Evolutionary conservation across 2,797 vertebrate species (phyloP).

Genomic region (Pseudochirops cupreus): DNA sequence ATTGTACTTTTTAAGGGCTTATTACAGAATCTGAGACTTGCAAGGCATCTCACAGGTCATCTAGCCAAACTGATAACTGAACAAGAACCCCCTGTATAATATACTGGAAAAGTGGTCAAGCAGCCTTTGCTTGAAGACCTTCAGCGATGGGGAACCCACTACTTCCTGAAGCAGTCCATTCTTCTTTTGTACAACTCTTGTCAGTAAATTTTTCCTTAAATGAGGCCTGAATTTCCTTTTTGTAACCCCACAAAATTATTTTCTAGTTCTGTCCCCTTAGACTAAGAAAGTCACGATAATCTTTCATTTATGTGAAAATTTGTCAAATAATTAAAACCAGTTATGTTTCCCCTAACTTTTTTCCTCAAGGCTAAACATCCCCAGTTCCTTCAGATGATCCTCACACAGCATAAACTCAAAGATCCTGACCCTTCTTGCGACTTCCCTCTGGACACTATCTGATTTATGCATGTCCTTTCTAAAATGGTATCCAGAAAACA

Average conservation of each 20-base stretch:
- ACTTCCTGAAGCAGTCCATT: not conserved
- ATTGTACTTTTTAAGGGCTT: not conserved
- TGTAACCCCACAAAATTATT: not conserved
- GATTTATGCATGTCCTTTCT: not conserved
- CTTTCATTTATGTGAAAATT: not conserved
- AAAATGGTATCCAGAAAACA: not conserved
- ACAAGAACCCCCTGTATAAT: not conserved
- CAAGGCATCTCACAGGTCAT: not conserved
- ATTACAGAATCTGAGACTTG: not conserved
- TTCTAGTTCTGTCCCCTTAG: not conserved
- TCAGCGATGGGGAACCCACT: not conserved
- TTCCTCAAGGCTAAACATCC: not conserved
- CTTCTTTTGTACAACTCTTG: not conserved
- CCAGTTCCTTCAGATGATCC: not conserved
- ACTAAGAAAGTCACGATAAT: not conserved
- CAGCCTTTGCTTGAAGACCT: not conserved
- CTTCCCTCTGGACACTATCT: not conserved
- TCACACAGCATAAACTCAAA: not conserved
- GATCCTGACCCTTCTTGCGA: not conserved
- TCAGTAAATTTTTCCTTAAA: not conserved
- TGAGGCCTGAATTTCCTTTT: not conserved
- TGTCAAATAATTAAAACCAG: not conserved
- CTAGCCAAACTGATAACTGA: not conserved
- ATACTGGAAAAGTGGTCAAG: not conserved
- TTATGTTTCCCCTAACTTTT: not conserved